phyloP scores from a whole-genome alignment of 2,797 vertebrate species.

The Enteromius unitaeniatus region DNA sequence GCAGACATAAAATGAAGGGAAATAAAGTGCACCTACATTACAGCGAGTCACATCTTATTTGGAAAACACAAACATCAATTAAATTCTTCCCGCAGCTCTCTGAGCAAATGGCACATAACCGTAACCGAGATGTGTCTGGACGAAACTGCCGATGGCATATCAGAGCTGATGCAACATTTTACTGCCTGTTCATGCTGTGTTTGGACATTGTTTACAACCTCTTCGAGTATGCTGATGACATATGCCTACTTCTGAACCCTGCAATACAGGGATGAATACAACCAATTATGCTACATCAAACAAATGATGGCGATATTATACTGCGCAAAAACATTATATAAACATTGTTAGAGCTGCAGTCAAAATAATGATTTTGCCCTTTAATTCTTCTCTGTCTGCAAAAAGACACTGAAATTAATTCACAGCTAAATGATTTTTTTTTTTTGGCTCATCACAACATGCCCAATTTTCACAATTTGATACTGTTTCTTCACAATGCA shows the following conservation, averaged over 20 bases:
- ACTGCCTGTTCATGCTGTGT: slow-evolving; percentile 45
- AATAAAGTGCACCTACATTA: slow-evolving; percentile 7
- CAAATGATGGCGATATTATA: slow-evolving; percentile 19
- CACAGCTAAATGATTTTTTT: slow-evolving; percentile 15
- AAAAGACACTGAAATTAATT: background rate
- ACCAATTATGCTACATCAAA: slow-evolving; percentile 42
- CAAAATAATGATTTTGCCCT: slow-evolving; percentile 9
- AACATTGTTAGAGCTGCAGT: background rate
- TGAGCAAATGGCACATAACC: slow-evolving; percentile 42
- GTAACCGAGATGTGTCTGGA: slow-evolving; percentile 27
- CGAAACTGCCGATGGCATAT: slow-evolving; percentile 32
- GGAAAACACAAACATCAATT: slow-evolving; percentile 38
- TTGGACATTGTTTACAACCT: slow-evolving; percentile 48
- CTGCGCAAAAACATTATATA: slow-evolving; percentile 2
- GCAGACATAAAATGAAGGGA: background rate
- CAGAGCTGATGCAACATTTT: slow-evolving; percentile 49
- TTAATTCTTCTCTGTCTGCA: slow-evolving; percentile 1
- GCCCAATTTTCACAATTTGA: slow-evolving; percentile 18
- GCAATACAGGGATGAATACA: slow-evolving; percentile 29
- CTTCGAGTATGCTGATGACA: slow-evolving; percentile 25
- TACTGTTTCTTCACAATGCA: slow-evolving; percentile 16
- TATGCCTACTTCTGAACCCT: slow-evolving; percentile 10
- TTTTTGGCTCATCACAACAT: slow-evolving; percentile 6
- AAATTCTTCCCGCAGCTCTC: slow-evolving; percentile 41
- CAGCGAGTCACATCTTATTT: slow-evolving; percentile 19